These are phyloP conservation scores for Euphysa ruthae DNA, from an alignment of 30 jellyfish, hydroid and myxozoan species.

Conservation along the genomic window DNA sequence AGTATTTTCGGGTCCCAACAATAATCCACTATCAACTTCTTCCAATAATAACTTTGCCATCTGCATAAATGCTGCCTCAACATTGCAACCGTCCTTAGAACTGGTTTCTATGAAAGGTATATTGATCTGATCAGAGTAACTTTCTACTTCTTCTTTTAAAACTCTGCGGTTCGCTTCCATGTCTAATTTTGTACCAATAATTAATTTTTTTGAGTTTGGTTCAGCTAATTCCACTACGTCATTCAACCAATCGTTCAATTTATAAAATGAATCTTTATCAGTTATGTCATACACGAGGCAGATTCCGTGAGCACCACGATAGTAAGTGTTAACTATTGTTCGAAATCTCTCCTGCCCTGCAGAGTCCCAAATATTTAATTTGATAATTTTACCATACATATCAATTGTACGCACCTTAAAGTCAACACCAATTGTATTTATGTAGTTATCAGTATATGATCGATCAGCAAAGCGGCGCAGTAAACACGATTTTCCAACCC, in stretches of 20 bases:
- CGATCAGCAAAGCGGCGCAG: slow-evolving; percentile 95
- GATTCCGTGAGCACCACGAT: slow-evolving; percentile 96
- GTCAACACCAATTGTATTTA: slow-evolving; percentile 97
- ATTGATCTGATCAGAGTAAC: slow-evolving; percentile 39
- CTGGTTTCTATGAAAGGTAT: slow-evolving; percentile 78
- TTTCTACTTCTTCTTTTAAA: slow-evolving; percentile 32
- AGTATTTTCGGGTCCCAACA: not conserved
- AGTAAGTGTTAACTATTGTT: slow-evolving; percentile 85
- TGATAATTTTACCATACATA: slow-evolving; percentile 68
- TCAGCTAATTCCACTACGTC: slow-evolving; percentile 94
- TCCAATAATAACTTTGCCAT: slow-evolving; percentile 66
- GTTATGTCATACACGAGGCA: slow-evolving; percentile 86
- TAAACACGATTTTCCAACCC: slow-evolving; percentile 91
- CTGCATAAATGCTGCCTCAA: slow-evolving; percentile 77
- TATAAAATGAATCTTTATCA: slow-evolving; percentile 82
- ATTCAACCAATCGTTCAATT: slow-evolving; percentile 59
- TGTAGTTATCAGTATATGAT: slow-evolving; percentile 84
- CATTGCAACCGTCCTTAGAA: slow-evolving; percentile 89
- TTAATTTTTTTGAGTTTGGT: slow-evolving; percentile 72
- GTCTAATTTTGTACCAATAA: slow-evolving; percentile 87
- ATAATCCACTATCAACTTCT: slow-evolving; percentile 44
- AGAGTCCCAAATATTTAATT: slow-evolving; percentile 92
- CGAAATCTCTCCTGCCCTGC: slow-evolving; percentile 99
- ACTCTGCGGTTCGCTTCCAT: slow-evolving; percentile 62
- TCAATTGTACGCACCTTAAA: slow-evolving; percentile 89